Conservation (phyloP, 2,797 vertebrate genomes). For the Fringilla coelebs region DNA sequence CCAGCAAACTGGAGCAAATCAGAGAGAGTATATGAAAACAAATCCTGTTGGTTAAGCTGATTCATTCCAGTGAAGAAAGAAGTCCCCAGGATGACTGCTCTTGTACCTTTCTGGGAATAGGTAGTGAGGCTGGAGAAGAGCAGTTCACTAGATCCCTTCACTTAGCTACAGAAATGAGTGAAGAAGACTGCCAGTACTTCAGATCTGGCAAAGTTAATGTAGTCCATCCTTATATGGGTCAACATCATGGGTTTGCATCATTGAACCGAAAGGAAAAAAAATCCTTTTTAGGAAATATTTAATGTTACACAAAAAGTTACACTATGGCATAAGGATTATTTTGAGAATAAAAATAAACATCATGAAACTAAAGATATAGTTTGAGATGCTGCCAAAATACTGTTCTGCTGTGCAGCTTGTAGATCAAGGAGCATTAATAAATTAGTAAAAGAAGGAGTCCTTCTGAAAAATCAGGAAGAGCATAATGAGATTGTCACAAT, state of each 20-base stretch:
- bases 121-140: not conserved
- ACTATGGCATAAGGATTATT: not conserved
- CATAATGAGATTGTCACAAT: not conserved
- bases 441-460: not conserved
- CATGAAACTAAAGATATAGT: not conserved
- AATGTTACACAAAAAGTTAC: not conserved
- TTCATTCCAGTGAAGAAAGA: not conserved
- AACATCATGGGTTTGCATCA: not conserved
- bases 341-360: constrained; percentile 23
- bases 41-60: not conserved
- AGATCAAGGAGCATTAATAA: not conserved
- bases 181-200: not conserved
- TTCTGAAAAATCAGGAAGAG: not conserved
- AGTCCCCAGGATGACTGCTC: not conserved
- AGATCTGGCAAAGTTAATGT: not conserved
- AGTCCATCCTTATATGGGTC: not conserved
- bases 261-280: not conserved
- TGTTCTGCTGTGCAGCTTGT: not conserved
- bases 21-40: not conserved
- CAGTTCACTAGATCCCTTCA: not conserved
- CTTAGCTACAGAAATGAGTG: not conserved
- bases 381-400: not conserved
- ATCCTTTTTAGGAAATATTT: not conserved
- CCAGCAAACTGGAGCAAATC: not conserved
- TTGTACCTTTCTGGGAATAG: not conserved